These are phyloP conservation scores for Plutella xylostella DNA, from an alignment of 2,888 invertebrate species.

Conservation along the genomic window DNA sequence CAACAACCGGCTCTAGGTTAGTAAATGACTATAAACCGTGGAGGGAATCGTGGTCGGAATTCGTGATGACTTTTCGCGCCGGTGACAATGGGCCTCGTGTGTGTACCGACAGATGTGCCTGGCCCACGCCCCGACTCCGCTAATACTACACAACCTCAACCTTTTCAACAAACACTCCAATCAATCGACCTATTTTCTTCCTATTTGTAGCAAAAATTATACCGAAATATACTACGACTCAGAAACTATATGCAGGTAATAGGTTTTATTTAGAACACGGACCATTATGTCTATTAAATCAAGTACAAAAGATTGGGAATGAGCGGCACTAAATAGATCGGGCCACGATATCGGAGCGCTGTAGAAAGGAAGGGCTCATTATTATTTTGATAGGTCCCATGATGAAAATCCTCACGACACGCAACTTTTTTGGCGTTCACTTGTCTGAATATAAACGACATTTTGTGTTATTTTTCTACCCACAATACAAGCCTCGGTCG, in stretches of 20 bases:
- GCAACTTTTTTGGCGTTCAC: slow-evolving; percentile 60
- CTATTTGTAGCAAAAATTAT: too few species aligned
- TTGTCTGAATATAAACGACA: slow-evolving; percentile 59
- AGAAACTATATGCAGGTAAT: background rate
- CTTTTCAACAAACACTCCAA: background rate
- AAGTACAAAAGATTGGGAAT: slow-evolving; percentile 50
- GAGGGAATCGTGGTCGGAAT: slow-evolving; percentile 56
- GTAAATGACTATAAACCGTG: slow-evolving; percentile 66
- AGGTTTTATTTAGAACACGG: background rate
- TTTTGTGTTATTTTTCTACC: slow-evolving; percentile 47
- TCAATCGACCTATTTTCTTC: too few species aligned
- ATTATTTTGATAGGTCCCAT: slow-evolving; percentile 62
- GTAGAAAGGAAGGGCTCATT: slow-evolving; percentile 51
- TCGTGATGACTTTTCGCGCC: slow-evolving; percentile 42
- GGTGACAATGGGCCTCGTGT: slow-evolving; percentile 54
- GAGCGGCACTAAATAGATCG: slow-evolving; percentile 48
- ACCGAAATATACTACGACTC: background rate
- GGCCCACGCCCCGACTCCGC: background rate
- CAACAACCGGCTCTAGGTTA: slow-evolving; percentile 58
- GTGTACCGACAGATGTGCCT: background rate
- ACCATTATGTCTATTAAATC: slow-evolving; percentile 20
- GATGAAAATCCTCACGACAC: slow-evolving; percentile 60
- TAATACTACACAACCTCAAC: background rate
- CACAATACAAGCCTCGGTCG: slow-evolving; percentile 28
- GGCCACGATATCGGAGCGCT: slow-evolving; percentile 43